Percentiles rank a stretch among this genome's conserved stretches.
phyloP scores from a whole-genome alignment of 2,113 vertebrate genomes.

The Notarius lentiginosus region DNA sequence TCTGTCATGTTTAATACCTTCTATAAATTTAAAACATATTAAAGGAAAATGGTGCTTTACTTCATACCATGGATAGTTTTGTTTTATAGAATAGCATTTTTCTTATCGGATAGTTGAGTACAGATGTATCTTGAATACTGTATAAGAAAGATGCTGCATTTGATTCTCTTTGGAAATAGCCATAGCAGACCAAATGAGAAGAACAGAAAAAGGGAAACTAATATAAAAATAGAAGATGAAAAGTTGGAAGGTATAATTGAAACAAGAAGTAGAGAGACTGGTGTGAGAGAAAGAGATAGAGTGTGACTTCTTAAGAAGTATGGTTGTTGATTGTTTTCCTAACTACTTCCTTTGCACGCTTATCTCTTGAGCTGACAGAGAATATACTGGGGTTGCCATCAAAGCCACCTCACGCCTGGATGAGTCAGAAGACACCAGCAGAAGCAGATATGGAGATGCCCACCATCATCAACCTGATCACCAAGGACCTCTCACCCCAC shows the following conservation, averaged over 20 bases:
- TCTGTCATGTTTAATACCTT: background rate
- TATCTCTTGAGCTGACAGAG: background rate
- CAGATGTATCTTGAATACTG: background rate
- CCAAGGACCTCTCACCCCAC: conserved; percentile 25
- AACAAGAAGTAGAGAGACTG: conserved; percentile 17
- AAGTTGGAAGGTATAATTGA: background rate
- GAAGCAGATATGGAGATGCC: conserved; percentile 50
- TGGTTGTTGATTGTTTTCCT: background rate
- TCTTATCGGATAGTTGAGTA: background rate
- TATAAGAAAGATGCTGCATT: background rate
- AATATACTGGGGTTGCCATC: conserved; percentile 11
- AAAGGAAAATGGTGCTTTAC: background rate
- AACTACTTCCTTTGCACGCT: background rate
- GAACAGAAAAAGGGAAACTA: background rate
- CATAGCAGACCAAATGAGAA: background rate
- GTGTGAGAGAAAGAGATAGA: background rate
- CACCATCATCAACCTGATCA: conserved; percentile 23
- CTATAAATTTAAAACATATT: background rate
- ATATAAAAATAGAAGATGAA: background rate
- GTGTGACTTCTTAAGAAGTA: conserved; percentile 11
- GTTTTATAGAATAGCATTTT: background rate
- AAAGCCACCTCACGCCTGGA: conserved; percentile 13
- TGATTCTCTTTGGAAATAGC: background rate
- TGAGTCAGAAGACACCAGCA: conserved; percentile 50
- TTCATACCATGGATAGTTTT: background rate